Evolutionary conservation across 2,888 invertebrate species (phyloP).

Genomic region (Lasioglossum leucozonium): DNA sequence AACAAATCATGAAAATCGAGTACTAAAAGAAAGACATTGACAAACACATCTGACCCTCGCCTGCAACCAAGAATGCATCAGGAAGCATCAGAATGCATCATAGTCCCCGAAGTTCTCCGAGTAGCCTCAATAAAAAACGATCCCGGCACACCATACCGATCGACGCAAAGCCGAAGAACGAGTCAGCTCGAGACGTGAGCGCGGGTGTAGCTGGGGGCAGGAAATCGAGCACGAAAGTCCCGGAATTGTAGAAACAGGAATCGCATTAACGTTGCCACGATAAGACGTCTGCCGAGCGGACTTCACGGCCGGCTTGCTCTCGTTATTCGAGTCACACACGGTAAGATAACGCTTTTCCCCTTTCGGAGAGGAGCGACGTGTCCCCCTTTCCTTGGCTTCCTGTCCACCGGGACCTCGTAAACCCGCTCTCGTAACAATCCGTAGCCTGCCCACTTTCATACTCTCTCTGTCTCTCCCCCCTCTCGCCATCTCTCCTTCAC

Average conservation of each 20-base stretch:
- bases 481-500: neutral
- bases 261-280: conserved; percentile 72
- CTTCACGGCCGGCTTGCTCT: conserved; percentile 70
- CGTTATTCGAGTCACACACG: conserved; percentile 80
- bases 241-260: conserved; percentile 68
- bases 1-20: neutral
- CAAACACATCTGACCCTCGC: neutral
- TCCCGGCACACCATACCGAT: neutral
- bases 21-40: neutral
- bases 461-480: conserved; percentile 29
- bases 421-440: conserved; percentile 76
- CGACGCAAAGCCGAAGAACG: neutral
- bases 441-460: conserved; percentile 71
- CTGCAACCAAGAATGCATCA: no score
- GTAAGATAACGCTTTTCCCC: conserved; percentile 73
- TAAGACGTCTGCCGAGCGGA: conserved; percentile 63
- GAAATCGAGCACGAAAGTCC: conserved; percentile 48
- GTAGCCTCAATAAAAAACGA: conserved; percentile 26
- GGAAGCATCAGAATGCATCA: neutral
- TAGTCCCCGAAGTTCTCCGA: neutral
- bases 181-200: neutral
- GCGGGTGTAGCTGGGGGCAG: conserved; percentile 1
- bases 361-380: conserved; percentile 69
- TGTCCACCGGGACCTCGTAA: conserved; percentile 78
- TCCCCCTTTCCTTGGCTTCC: conserved; percentile 69